These are phyloP conservation scores for Rissa tridactyla DNA, from an alignment of 2,113 vertebrate species.

Conservation along the genomic window DNA sequence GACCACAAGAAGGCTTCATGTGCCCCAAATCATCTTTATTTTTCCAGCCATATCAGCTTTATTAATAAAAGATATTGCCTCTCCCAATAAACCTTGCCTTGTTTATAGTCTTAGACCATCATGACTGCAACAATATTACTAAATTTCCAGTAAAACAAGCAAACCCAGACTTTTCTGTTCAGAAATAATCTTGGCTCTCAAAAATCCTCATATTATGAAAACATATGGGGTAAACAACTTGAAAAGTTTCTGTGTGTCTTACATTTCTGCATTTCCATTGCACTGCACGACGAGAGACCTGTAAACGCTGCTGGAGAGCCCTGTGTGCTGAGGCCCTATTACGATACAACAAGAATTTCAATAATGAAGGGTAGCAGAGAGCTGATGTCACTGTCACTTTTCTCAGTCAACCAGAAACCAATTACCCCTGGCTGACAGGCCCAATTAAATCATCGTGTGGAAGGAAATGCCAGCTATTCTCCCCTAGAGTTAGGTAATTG, in stretches of 20 bases:
- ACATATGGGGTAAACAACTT: not conserved
- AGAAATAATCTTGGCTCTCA: not conserved
- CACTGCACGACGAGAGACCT: not conserved
- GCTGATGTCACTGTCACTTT: slow-evolving; percentile 55
- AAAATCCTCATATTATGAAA: not conserved
- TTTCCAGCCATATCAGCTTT: not conserved
- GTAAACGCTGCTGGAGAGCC: not conserved
- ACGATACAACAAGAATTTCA: not conserved
- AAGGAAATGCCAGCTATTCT: not conserved
- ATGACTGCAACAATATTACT: not conserved
- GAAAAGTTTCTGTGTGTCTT: not conserved
- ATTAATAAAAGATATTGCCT: not conserved
- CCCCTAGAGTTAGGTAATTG: slow-evolving; percentile 1
- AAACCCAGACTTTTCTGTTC: not conserved
- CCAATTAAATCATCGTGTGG: slow-evolving; percentile 2
- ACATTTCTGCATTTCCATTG: not conserved
- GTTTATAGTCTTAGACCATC: not conserved
- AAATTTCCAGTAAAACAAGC: not conserved
- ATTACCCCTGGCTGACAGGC: slow-evolving; percentile 49
- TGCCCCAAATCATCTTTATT: not conserved
- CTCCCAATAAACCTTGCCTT: not conserved
- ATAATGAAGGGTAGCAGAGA: slow-evolving; percentile 46
- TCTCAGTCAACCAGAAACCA: slow-evolving; percentile 58
- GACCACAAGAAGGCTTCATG: not conserved
- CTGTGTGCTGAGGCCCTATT: not conserved